These are phyloP conservation scores for Rachycentron canadum DNA, from an alignment of 2,797 vertebrate genomes.

Conservation along the genomic window DNA sequence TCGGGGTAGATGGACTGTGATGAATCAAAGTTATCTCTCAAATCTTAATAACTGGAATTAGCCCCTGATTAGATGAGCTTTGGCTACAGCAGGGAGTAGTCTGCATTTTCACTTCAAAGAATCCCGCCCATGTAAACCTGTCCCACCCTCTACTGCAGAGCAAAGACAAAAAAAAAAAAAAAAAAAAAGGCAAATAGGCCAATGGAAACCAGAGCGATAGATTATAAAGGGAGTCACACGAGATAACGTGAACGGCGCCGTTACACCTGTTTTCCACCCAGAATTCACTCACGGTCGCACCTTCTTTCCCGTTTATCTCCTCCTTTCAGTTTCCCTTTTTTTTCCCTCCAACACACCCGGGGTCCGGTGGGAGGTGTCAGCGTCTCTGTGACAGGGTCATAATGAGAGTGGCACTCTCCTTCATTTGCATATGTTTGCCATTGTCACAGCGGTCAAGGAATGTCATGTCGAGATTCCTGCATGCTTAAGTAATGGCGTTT, in stretches of 20 bases:
- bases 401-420: slow-evolving; percentile 67
- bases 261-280: slow-evolving; percentile 64
- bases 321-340: slow-evolving; percentile 8
- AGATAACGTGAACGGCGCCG: slow-evolving; percentile 38
- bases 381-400: slow-evolving; percentile 71
- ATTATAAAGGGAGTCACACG: slow-evolving; percentile 40
- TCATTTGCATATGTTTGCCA: slow-evolving; percentile 83
- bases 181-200: slow-evolving; percentile 55
- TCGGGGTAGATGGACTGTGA: slow-evolving; percentile 82
- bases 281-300: neutral
- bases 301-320: slow-evolving; percentile 36
- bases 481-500: slow-evolving; percentile 76
- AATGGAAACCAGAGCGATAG: slow-evolving; percentile 39
- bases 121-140: slow-evolving; percentile 69
- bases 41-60: slow-evolving; percentile 87
- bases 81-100: slow-evolving; percentile 68
- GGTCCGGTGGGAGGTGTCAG: slow-evolving; percentile 72
- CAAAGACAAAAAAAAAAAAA: slow-evolving; percentile 24
- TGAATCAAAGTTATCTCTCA: slow-evolving; percentile 85
- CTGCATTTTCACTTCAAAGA: slow-evolving; percentile 77
- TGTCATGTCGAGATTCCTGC: slow-evolving; percentile 77
- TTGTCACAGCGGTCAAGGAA: slow-evolving; percentile 81
- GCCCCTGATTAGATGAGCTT: slow-evolving; percentile 82
- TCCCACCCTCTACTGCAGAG: slow-evolving; percentile 51
- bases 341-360: slow-evolving; percentile 11